These are phyloP conservation scores for Mastomys natalensis DNA, from an alignment of 2,113 vertebrate genomes.

Conservation along the genomic window DNA sequence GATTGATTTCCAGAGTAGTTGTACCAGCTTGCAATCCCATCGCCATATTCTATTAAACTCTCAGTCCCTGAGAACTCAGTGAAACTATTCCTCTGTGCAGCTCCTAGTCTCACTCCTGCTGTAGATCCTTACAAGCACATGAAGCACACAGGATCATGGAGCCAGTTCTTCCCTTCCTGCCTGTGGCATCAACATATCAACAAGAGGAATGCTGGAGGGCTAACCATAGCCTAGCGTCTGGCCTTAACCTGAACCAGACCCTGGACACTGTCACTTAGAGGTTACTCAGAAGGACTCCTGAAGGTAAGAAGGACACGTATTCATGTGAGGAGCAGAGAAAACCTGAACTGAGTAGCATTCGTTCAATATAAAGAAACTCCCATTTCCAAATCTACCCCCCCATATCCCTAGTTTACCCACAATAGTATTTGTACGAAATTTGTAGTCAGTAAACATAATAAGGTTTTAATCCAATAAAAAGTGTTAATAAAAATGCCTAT, in stretches of 20 bases:
- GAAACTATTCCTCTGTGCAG: neutral
- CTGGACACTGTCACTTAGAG: neutral
- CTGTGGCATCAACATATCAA: neutral
- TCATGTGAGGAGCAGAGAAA: neutral
- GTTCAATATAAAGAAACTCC: neutral
- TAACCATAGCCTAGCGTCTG: neutral
- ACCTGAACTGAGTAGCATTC: neutral
- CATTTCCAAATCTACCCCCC: neutral
- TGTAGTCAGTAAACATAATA: neutral
- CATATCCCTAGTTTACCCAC: neutral
- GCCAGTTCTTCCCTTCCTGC: neutral
- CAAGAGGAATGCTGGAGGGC: neutral
- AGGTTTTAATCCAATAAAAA: constrained; percentile 13
- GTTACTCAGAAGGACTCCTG: neutral
- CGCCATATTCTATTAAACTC: neutral
- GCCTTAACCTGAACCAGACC: neutral
- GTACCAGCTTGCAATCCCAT: no score
- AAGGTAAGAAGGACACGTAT: neutral
- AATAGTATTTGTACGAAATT: neutral
- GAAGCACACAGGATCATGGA: neutral
- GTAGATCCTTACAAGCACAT: neutral
- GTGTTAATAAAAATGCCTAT: neutral
- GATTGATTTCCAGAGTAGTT: no score
- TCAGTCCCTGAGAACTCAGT: neutral
- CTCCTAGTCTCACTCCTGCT: neutral